phyloP scores from a whole-genome alignment of 2,797 vertebrate species.

The Rachycentron canadum region DNA sequence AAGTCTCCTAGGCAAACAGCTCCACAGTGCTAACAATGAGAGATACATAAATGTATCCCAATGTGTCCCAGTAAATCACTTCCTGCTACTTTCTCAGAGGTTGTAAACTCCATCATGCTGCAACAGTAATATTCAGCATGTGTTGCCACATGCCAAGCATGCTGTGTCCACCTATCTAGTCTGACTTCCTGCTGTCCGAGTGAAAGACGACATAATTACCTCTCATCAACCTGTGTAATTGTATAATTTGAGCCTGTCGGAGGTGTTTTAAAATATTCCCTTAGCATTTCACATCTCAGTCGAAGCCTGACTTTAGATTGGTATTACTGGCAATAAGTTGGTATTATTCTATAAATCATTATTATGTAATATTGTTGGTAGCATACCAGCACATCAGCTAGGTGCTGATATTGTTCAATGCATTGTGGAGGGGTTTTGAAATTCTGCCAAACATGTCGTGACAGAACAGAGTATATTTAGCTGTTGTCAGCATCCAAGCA shows the following conservation, averaged over 20 bases:
- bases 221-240: slow-evolving; percentile 55
- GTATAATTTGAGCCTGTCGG: slow-evolving; percentile 59
- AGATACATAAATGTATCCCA: slow-evolving; percentile 29
- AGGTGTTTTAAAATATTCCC: slow-evolving; percentile 26
- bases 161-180: slow-evolving; percentile 54
- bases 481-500: slow-evolving; percentile 71
- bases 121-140: slow-evolving; percentile 59
- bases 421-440: slow-evolving; percentile 27
- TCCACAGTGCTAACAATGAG: slow-evolving; percentile 17
- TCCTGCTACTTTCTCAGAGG: slow-evolving; percentile 18
- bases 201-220: slow-evolving; percentile 48
- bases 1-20: slow-evolving; percentile 46
- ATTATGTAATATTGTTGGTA: not conserved
- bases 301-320: slow-evolving; percentile 15
- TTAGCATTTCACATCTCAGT: not conserved
- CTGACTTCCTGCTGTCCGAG: slow-evolving; percentile 13
- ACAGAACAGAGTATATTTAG: slow-evolving; percentile 66
- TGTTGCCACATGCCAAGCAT: slow-evolving; percentile 66
- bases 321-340: slow-evolving; percentile 12
- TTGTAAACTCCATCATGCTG: slow-evolving; percentile 19
- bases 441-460: slow-evolving; percentile 54
- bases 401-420: not conserved
- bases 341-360: not conserved
- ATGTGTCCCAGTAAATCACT: slow-evolving; percentile 37
- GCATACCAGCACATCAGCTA: not conserved